phyloP scores from a whole-genome alignment of 2,888 invertebrate species.

The Caenorhabditis angaria region DNA sequence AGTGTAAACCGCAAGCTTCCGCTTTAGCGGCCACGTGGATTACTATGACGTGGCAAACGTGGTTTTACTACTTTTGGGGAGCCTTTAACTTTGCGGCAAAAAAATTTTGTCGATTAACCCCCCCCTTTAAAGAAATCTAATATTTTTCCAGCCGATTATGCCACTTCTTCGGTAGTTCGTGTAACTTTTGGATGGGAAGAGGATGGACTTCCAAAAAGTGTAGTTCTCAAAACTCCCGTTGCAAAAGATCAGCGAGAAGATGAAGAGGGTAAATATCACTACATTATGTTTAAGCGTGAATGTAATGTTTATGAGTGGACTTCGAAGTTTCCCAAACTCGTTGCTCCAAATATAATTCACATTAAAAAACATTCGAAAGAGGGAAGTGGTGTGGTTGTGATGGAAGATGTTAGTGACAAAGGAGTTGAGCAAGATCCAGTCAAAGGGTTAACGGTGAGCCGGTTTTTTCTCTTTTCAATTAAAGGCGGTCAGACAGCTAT shows the following conservation, averaged over 20 bases:
- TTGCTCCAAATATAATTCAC: slow-evolving; percentile 61
- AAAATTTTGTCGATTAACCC: no score
- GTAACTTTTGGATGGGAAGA: slow-evolving; percentile 69
- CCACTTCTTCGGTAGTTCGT: slow-evolving; percentile 61
- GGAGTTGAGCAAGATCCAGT: slow-evolving; percentile 54
- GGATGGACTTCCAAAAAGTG: slow-evolving; percentile 59
- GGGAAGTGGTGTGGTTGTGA: slow-evolving; percentile 59
- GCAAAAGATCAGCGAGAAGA: slow-evolving; percentile 51
- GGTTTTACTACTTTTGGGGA: no score
- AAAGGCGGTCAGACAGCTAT: no score
- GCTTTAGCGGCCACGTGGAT: no score
- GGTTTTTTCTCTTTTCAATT: no score
- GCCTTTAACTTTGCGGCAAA: no score
- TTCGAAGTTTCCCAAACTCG: slow-evolving; percentile 56
- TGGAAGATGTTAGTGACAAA: slow-evolving; percentile 65
- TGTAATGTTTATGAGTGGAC: slow-evolving; percentile 69
- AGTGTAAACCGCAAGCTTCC: no score
- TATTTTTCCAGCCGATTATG: slow-evolving; percentile 49
- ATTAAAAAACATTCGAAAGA: slow-evolving; percentile 60
- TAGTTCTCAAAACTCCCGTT: slow-evolving; percentile 63
- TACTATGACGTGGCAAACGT: no score
- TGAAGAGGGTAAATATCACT: slow-evolving; percentile 60
- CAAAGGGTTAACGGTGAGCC: slow-evolving; percentile 39
- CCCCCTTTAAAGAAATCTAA: no score
- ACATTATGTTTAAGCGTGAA: slow-evolving; percentile 63